These are phyloP conservation scores for Drosophila nannoptera DNA, from an alignment of 1,140 invertebrate genomes.

Conservation along the genomic window DNA sequence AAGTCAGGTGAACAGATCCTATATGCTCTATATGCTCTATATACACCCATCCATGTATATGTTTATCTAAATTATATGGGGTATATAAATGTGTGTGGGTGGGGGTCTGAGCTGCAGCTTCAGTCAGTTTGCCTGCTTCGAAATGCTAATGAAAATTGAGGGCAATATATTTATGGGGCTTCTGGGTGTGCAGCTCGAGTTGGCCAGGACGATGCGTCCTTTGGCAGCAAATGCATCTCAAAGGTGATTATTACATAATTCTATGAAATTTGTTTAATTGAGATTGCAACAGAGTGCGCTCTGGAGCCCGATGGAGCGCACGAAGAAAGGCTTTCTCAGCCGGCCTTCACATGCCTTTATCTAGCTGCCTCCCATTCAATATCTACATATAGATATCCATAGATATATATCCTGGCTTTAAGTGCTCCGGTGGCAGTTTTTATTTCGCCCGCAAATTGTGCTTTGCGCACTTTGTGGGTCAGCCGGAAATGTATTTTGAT, in stretches of 20 bases:
- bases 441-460: constrained; percentile 60
- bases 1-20: constrained; percentile 17
- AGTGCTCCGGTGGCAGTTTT: constrained; percentile 44
- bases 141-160: constrained; percentile 5
- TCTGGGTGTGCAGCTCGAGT: neutral
- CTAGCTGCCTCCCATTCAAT: neutral
- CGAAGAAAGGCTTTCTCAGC: too few species aligned
- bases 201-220: neutral
- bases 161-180: neutral
- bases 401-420: constrained; percentile 18
- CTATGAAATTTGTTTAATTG: too few species aligned
- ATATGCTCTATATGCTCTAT: too few species aligned
- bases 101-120: neutral
- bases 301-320: too few species aligned
- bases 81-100: too few species aligned
- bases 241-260: too few species aligned
- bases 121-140: neutral
- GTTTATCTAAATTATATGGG: too few species aligned
- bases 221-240: neutral
- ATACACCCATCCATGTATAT: too few species aligned
- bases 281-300: too few species aligned
- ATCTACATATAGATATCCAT: neutral
- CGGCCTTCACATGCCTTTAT: neutral
- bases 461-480: constrained; percentile 52
- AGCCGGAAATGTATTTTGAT: constrained; percentile 76